phyloP scores from a whole-genome alignment of 1,140 invertebrate genomes.

The Drosophila kikkawai region DNA sequence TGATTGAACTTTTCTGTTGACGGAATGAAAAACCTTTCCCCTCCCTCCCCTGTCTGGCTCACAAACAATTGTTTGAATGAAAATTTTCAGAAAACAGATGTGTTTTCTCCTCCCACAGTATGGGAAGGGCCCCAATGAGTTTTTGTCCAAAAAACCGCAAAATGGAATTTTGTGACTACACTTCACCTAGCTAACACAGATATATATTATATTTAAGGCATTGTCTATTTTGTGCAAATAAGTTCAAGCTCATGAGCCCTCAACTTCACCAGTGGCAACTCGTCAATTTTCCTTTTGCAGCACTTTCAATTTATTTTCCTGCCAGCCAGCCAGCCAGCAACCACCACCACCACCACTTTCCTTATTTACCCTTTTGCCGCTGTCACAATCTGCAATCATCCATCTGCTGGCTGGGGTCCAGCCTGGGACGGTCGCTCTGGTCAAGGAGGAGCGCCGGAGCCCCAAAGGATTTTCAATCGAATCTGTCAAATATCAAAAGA shows the following conservation, averaged over 20 bases:
- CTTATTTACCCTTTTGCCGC: conserved; percentile 77
- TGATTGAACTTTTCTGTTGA: conserved; percentile 83
- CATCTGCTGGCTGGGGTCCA: conserved; percentile 59
- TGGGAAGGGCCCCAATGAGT: conserved; percentile 60
- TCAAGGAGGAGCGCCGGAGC: conserved; percentile 57
- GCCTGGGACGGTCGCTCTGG: conserved; percentile 41
- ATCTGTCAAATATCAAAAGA: conserved; percentile 83
- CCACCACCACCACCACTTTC: conserved; percentile 27
- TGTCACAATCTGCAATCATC: conserved; percentile 77
- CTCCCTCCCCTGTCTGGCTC: conserved; percentile 46
- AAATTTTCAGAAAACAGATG: conserved; percentile 74
- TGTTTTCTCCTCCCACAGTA: conserved; percentile 43
- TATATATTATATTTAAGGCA: conserved; percentile 40
- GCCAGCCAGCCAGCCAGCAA: conserved; percentile 14
- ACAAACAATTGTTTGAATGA: conserved; percentile 70
- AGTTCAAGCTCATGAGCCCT: conserved; percentile 69
- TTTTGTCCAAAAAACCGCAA: conserved; percentile 56
- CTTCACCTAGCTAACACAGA: conserved; percentile 10
- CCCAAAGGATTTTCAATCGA: conserved; percentile 84
- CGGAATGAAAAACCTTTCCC: conserved; percentile 61
- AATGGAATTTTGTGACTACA: conserved; percentile 55
- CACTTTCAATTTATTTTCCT: conserved; percentile 79
- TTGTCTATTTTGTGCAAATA: conserved; percentile 75
- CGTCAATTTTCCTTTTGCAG: conserved; percentile 72
- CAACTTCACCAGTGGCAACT: conserved; percentile 46